phyloP scores from a whole-genome alignment of 2,113 vertebrate genomes.

The Myiagra hebetior region DNA sequence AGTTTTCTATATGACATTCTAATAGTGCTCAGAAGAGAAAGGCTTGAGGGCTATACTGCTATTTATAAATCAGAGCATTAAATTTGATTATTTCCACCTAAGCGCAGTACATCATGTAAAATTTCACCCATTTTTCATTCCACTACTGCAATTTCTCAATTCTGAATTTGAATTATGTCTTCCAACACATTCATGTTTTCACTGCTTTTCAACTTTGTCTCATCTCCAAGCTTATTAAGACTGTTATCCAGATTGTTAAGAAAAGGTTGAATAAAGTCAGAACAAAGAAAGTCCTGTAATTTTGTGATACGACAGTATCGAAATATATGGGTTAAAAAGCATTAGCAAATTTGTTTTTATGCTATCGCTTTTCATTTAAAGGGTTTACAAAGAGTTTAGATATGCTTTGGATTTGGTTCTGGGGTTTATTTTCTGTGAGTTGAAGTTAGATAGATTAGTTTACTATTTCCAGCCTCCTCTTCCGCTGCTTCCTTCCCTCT shows the following conservation, averaged over 20 bases:
- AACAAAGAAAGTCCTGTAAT: neutral
- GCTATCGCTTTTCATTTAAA: neutral
- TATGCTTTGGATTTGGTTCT: neutral
- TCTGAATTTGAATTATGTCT: neutral
- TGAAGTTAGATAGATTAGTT: neutral
- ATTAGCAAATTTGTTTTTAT: neutral
- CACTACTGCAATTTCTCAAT: neutral
- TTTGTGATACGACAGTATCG: neutral
- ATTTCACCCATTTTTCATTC: neutral
- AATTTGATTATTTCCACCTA: neutral
- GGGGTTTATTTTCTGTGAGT: neutral
- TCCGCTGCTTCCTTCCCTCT: neutral
- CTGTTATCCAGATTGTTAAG: neutral
- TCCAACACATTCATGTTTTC: neutral
- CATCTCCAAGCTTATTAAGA: neutral
- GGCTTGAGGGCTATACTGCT: neutral
- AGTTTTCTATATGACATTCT: rapidly evolving
- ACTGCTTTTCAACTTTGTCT: neutral
- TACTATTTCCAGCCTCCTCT: neutral
- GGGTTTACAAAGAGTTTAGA: neutral
- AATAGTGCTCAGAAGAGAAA: neutral
- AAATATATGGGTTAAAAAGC: neutral
- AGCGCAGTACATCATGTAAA: neutral
- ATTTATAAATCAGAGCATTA: neutral
- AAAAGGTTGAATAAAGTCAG: neutral